phyloP scores from a whole-genome alignment of 2,797 vertebrate genomes.

The Siniperca scherzeri region DNA sequence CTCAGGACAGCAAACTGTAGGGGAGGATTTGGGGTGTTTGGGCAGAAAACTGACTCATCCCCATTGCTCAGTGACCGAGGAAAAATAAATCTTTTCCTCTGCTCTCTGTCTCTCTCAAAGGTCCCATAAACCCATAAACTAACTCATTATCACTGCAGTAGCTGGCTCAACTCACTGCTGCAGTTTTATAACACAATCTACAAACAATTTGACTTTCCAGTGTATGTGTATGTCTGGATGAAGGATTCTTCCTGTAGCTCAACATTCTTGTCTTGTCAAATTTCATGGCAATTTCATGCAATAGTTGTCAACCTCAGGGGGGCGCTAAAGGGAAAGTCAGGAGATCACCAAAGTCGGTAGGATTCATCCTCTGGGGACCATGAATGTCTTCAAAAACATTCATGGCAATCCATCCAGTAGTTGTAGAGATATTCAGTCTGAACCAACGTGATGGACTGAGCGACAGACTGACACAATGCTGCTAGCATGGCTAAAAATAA shows the following conservation, averaged over 20 bases:
- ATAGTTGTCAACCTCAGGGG: too few relatives aligned
- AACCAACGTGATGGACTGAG: too few relatives aligned
- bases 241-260: neutral
- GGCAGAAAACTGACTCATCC: slow-evolving; percentile 70
- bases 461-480: too few relatives aligned
- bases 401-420: too few relatives aligned
- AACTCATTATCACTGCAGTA: slow-evolving; percentile 52
- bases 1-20: slow-evolving; percentile 47
- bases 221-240: neutral
- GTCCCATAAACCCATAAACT: slow-evolving; percentile 52
- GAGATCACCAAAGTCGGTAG: too few relatives aligned
- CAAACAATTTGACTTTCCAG: slow-evolving; percentile 12
- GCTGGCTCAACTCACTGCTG: slow-evolving; percentile 32
- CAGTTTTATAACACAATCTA: slow-evolving; percentile 12
- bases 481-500: too few relatives aligned
- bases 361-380: too few relatives aligned
- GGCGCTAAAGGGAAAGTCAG: too few relatives aligned
- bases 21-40: slow-evolving; percentile 77
- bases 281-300: too few relatives aligned
- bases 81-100: slow-evolving; percentile 53
- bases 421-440: too few relatives aligned
- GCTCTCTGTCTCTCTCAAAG: slow-evolving; percentile 33
- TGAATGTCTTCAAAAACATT: too few relatives aligned
- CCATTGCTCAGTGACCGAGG: slow-evolving; percentile 56
- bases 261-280: neutral